Percentiles rank a stretch among this genome's conserved stretches.
Evolutionary conservation across 2,113 vertebrate species (phyloP).

Genomic region (Mesoclemmys tuberculata): DNA sequence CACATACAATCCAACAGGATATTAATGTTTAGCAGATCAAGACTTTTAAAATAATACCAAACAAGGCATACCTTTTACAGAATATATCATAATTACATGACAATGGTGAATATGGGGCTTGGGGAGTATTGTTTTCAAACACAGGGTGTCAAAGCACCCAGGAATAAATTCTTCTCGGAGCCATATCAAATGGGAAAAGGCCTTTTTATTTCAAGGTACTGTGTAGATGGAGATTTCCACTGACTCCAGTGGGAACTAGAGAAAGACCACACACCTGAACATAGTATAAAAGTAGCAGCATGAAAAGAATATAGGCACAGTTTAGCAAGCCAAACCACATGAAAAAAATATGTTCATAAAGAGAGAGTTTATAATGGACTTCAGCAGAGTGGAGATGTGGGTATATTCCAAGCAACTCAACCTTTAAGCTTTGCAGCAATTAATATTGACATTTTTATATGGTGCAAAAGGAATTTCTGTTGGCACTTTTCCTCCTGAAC

Average conservation of each 20-base stretch:
- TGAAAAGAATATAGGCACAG: constrained; percentile 17
- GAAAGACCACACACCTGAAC: constrained; percentile 30
- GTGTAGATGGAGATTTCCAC: background rate
- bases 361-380: constrained; percentile 63
- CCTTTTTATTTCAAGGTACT: background rate
- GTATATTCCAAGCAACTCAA: constrained; percentile 55
- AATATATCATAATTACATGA: no score
- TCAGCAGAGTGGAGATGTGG: constrained; percentile 28
- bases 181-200: background rate
- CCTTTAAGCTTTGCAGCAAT: constrained; percentile 59
- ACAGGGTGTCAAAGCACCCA: no score
- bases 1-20: no score
- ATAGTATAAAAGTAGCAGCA: background rate
- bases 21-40: no score
- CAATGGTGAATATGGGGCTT: no score
- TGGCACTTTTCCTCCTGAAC: constrained; percentile 51
- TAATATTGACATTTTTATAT: constrained; percentile 59
- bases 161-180: background rate
- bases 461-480: constrained; percentile 21
- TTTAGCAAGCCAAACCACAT: constrained; percentile 28
- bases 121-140: no score
- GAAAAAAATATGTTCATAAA: constrained; percentile 55
- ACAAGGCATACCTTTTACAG: no score
- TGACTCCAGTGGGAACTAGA: constrained; percentile 20
- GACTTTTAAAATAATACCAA: no score